Evolutionary conservation across 1,140 invertebrate genomes (phyloP), one percentile per base, ranked within the genome.

Genomic region (Dufourea novaeangliae): DNA sequence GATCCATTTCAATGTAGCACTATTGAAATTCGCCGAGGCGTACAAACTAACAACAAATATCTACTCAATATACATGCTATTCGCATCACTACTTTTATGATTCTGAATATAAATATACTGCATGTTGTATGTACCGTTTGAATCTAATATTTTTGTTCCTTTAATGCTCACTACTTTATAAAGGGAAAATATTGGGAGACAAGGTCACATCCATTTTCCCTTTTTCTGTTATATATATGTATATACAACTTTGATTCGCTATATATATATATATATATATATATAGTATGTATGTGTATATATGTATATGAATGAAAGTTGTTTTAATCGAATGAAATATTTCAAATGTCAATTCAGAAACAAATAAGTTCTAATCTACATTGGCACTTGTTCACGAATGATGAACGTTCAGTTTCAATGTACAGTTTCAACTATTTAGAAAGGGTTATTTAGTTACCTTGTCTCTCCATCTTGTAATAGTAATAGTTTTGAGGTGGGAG

Each of bases 81-180:
- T 29, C 52, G 83, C 81, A 85, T 81, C 73, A 77, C 72, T 81
- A 70, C 74, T 73, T 66, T 76, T 84, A 86, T 84, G 83, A 69
- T 81, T 86, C 73, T 84, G 71, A 86, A 88, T 88, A 88, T 88
- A 88, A 88, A 88, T 88, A 88, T 89, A 87, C 85, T 79, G 76
- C 56, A 5, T 50, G 46, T 50, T 73, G 39, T 86, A 82, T 83
- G 73, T 81, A 77, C 78, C 67, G 70, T 79, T 62, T 64, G 70
- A 76, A 76, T 82, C 85, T 87, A 88, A 80, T 66, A 81, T 63
- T 80, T 79, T 69, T 61, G 72, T 52, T 74, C 27, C 73, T 78
- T 82, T 82, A 82, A 84, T 62, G 76, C 63, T 82, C 73, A 68
- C 70, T 86, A 86, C 67, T 50, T 82, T 75, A 75, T 84, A 68